Base-by-base conservation (phyloP, 1,140 invertebrate genomes). In the Philopotamus ludificatus region DNA sequence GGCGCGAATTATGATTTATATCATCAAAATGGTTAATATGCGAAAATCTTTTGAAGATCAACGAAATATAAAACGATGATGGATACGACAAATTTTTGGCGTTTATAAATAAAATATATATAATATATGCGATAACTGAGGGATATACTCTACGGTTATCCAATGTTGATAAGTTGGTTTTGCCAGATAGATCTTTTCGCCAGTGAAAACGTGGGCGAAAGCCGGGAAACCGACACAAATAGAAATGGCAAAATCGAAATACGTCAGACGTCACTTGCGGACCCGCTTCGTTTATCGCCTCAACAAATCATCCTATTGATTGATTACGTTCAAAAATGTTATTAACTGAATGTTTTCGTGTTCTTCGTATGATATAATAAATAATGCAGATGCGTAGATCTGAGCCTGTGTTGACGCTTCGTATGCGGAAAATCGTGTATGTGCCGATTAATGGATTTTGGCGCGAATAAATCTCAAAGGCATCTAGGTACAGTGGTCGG, bases 281-380 rank as follows among this genome's bases (percentile, higher is more conserved):
- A 20, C 18, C 10, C 3, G 7, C 10, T 9, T 12, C 44, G 7
- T 12, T 20, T 15, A 12, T 12, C 34, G 7, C 15, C 4, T 47
- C 44, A 16, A 7, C 18, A 47, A 47, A 47, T 47, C 15, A 47
- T 47, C 15, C 8, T 47, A 47, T 9, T 47, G 44, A 47, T 47
- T 47, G 15, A 47, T 47, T 15, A 47, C 44, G 44, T 47, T 4
- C 18, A 20, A 47, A 34, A 34, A 4, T n/a, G n/a, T n/a, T n/a
- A n/a, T n/a, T 44, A 12, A 18, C 42, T 18, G 20, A 18, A 44
- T 44, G n/a, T 44, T 44, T 44, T 18, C n/a, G 7, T 39, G 7
- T 39, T n/a, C 34, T 39, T 8, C n/a, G 34, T 39, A 7, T n/a
- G 34, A 39, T 39, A 8, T n/a, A n/a, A 39, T 39, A n/a, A 8